These are phyloP conservation scores for Drosophila setifemur DNA, from an alignment of 1,140 invertebrate genomes.

Conservation along the genomic window DNA sequence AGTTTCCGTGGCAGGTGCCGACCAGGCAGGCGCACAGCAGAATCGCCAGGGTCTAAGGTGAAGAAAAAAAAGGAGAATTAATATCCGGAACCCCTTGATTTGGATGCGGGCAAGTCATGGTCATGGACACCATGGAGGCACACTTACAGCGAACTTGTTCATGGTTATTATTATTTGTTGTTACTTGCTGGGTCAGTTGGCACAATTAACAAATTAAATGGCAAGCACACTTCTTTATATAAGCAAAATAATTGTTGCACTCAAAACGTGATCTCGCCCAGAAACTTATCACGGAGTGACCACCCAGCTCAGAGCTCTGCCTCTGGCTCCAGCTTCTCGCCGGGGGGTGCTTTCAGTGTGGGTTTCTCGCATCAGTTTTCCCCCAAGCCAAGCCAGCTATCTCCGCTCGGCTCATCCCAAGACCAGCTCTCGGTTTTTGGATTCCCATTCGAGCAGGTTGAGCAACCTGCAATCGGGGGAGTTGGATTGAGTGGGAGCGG, in stretches of 20 bases:
- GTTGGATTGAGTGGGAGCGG: slow-evolving; percentile 12
- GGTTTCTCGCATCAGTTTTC: slow-evolving; percentile 5
- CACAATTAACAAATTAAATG: slow-evolving; percentile 77
- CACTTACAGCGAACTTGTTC: slow-evolving; percentile 76
- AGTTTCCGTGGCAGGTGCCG: slow-evolving; percentile 44
- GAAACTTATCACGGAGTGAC: slow-evolving; percentile 66
- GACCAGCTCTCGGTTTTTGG: not conserved
- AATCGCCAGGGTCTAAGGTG: slow-evolving; percentile 49
- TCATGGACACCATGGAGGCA: slow-evolving; percentile 11
- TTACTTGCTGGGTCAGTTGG: slow-evolving; percentile 69
- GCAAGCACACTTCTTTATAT: slow-evolving; percentile 78
- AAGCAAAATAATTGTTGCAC: slow-evolving; percentile 70
- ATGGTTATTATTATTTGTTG: slow-evolving; percentile 58
- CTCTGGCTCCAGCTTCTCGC: slow-evolving; percentile 21
- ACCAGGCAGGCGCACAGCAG: slow-evolving; percentile 59
- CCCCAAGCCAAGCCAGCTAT: slow-evolving; percentile 7
- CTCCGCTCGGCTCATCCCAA: slow-evolving; percentile 11
- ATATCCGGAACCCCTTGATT: not conserved
- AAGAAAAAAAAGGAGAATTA: slow-evolving; percentile 5
- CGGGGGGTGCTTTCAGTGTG: slow-evolving; percentile 28
- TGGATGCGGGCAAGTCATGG: slow-evolving; percentile 29
- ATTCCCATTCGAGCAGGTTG: not conserved
- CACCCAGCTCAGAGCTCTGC: slow-evolving; percentile 2
- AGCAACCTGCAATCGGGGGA: no score
- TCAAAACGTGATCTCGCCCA: slow-evolving; percentile 73